Percentiles rank a stretch among this genome's conserved stretches.
Evolutionary conservation across 1,140 invertebrate species (phyloP).

Genomic region (Procambarus clarkii): DNA sequence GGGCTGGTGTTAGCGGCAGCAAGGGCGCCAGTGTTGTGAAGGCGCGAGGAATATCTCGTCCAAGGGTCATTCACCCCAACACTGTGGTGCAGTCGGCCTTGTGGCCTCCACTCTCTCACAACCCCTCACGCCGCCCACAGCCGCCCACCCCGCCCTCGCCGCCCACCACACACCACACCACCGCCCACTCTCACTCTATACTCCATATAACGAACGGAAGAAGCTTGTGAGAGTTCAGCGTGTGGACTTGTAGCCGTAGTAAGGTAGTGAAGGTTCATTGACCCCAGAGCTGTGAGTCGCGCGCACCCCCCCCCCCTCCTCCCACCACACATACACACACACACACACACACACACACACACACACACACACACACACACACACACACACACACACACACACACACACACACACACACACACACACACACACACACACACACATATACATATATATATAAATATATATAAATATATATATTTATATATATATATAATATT

Average conservation of each 20-base stretch:
- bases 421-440: too few species aligned
- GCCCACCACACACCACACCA: not conserved
- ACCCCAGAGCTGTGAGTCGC: conserved; percentile 54
- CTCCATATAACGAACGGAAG: not conserved
- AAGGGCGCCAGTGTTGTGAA: conserved; percentile 53
- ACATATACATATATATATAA: too few species aligned
- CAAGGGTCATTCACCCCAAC: conserved; percentile 62
- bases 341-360: too few species aligned
- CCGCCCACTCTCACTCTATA: not conserved
- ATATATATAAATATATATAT: too few species aligned
- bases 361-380: too few species aligned
- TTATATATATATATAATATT: too few species aligned
- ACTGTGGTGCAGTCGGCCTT: conserved; percentile 46
- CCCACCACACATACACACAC: too few species aligned
- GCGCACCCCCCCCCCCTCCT: too few species aligned
- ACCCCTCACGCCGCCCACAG: conserved; percentile 38
- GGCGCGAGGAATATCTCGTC: conserved; percentile 55
- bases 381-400: too few species aligned
- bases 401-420: conserved; percentile 7
- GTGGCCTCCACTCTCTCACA: conserved; percentile 40
- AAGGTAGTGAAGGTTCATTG: conserved; percentile 58
- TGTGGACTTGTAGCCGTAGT: not conserved
- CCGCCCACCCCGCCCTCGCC: conserved; percentile 16
- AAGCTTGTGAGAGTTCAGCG: too few species aligned
- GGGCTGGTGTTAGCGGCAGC: conserved; percentile 27